Conservation (phyloP, 2,888 invertebrate genomes). For the Pheosia gnoma region DNA sequence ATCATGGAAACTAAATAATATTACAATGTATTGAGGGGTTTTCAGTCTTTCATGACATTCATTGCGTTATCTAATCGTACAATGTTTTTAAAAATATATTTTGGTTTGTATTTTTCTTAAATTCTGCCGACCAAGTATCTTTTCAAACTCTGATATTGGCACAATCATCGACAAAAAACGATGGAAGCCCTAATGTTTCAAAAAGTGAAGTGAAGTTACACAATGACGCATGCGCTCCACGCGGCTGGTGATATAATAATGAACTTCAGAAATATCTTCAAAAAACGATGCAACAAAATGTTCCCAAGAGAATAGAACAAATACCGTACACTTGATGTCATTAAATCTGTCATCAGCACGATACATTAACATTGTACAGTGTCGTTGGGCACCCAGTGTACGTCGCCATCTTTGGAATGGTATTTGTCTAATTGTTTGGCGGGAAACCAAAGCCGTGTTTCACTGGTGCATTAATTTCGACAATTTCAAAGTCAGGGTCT, state of each 20-base stretch:
- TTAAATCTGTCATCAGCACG: constrained; percentile 48
- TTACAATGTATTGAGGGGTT: too few relatives aligned
- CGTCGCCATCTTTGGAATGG: constrained; percentile 5
- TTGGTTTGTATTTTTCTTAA: too few relatives aligned
- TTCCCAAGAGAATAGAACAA: constrained; percentile 24
- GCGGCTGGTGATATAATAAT: neutral
- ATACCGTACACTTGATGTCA: constrained; percentile 26
- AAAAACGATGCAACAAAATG: constrained; percentile 10
- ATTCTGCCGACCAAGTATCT: too few relatives aligned
- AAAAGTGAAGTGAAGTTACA: too few relatives aligned
- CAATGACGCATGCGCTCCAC: neutral
- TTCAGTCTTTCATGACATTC: too few relatives aligned
- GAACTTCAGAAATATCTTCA: neutral
- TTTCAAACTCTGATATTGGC: too few relatives aligned
- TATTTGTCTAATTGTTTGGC: constrained; percentile 4
- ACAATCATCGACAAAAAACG: too few relatives aligned
- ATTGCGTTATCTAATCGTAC: too few relatives aligned
- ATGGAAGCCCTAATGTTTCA: too few relatives aligned
- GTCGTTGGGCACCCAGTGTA: constrained; percentile 29
- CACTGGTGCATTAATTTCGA: neutral
- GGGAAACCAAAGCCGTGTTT: constrained; percentile 1
- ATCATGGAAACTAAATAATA: too few relatives aligned
- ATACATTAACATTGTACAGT: constrained; percentile 23
- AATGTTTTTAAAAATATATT: too few relatives aligned
- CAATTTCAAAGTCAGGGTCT: neutral